phyloP scores from a whole-genome alignment of 2,113 vertebrate genomes.

The Seriola aureovittata region DNA sequence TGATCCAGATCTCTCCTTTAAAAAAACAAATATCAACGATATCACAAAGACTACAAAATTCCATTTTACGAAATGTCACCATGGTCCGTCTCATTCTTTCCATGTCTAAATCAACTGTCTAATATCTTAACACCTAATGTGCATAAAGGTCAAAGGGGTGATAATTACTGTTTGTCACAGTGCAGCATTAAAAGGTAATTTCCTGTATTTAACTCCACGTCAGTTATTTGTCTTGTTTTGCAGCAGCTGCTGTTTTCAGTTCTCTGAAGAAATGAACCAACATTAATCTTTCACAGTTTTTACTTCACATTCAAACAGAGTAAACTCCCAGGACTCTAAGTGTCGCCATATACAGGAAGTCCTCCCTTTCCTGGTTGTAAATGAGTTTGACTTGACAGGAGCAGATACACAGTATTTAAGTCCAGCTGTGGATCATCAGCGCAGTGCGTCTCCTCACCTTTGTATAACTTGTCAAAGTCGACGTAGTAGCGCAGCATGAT shows the following conservation, averaged over 20 bases:
- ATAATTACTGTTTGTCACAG: not conserved
- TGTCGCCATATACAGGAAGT: not conserved
- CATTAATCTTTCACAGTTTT: not conserved
- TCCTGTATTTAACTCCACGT: not conserved
- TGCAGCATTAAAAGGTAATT: not conserved
- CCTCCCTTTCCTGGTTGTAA: not conserved
- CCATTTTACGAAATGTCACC: no score
- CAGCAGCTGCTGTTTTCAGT: not conserved
- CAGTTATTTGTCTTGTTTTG: not conserved
- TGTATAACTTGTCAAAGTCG: constrained; percentile 88
- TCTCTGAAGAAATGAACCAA: not conserved
- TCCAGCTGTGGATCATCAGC: not conserved
- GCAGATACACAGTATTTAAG: not conserved
- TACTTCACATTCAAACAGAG: not conserved
- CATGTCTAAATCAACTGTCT: not conserved
- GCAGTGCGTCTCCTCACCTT: constrained; percentile 79
- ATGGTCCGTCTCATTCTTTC: no score
- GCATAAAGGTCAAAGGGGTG: not conserved
- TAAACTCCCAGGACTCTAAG: not conserved
- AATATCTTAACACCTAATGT: not conserved
- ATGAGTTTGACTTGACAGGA: not conserved
- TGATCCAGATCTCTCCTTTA: no score
- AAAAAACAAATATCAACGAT: no score
- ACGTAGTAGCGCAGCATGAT: constrained; percentile 89
- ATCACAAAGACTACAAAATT: no score